Base-by-base conservation (phyloP, 2,888 invertebrate species). In the Sepioteuthis lessoniana region DNA sequence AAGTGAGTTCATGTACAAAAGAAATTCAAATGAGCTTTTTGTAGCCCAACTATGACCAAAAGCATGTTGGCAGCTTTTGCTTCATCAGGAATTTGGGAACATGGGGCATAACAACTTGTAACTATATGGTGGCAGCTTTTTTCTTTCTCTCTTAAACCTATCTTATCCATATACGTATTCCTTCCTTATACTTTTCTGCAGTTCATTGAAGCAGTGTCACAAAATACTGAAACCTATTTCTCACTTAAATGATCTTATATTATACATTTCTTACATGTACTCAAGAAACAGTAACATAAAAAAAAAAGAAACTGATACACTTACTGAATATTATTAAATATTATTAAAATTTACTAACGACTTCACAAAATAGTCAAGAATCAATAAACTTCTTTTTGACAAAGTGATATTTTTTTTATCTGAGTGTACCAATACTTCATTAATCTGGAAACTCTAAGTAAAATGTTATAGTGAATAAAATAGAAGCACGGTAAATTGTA, bases 21-120 rank as follows among this genome's bases (percentile, higher is more conserved):
- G 76, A 76, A 76, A 76, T 76, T 76, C 8, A 76, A 76, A 76
- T 76, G 35, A 76, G 76, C 76, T 76, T 76, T 76, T 76, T 76
- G 76, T 76, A 76, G 35, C 76, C 76, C 76, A 76, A 76, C 76
- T n/a, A 76, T 76, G 76, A n/a, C 76, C n/a, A 10, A 76, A 76
- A n/a, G 76, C 76, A 76, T 76, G 76, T 76, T 76, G 76, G 76
- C 76, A 76, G 76, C 76, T 76, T 76, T 76, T 76, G 76, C 76
- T 76, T 76, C n/a, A 76, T 76, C 76, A 76, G n/a, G 76, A 76
- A 35, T 76, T 76, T 35, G n/a, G 76, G 76, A 76, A 76, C 76
- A 76, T 76, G 76, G 76, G 76, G n/a, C 76, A 76, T 76, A 76
- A 76, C 76, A 76, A 76, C 76, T 76, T 76, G n/a, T 76, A n/a